These are phyloP conservation scores for Ophioderma brevispina DNA, from an alignment of 35 echinoderm and acorn worm genomes.

Conservation along the genomic window DNA sequence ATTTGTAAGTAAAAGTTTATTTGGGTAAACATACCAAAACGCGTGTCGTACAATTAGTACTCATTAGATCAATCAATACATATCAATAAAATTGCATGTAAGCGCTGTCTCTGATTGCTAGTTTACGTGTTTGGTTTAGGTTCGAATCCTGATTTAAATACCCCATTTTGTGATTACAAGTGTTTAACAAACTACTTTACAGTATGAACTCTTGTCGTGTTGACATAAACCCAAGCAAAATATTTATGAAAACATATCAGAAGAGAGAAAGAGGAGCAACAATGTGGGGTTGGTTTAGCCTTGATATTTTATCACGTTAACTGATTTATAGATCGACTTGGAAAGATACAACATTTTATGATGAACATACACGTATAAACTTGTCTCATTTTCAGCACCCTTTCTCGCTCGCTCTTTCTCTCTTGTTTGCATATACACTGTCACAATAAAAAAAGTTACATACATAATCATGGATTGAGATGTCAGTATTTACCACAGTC, in stretches of 20 bases:
- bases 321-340: not conserved
- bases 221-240: conserved; percentile 1
- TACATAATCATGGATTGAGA: not conserved
- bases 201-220: not conserved
- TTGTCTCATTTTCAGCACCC: too few relatives aligned
- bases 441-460: not conserved
- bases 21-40: not conserved
- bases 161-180: not conserved
- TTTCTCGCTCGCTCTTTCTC: not conserved
- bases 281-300: too few relatives aligned
- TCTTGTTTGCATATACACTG: not conserved
- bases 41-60: not conserved
- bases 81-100: not conserved
- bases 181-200: not conserved
- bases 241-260: not conserved
- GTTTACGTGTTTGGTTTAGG: not conserved
- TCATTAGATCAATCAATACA: not conserved
- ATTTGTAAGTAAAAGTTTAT: not conserved
- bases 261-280: conserved; percentile 6
- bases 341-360: too few relatives aligned
- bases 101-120: not conserved
- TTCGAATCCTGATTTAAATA: not conserved
- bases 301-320: too few relatives aligned
- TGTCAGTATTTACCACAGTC: conserved; percentile 65
- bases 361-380: too few relatives aligned